These are phyloP conservation scores for Bostrychus sinensis DNA, from an alignment of 2,113 vertebrate genomes.

Conservation along the genomic window DNA sequence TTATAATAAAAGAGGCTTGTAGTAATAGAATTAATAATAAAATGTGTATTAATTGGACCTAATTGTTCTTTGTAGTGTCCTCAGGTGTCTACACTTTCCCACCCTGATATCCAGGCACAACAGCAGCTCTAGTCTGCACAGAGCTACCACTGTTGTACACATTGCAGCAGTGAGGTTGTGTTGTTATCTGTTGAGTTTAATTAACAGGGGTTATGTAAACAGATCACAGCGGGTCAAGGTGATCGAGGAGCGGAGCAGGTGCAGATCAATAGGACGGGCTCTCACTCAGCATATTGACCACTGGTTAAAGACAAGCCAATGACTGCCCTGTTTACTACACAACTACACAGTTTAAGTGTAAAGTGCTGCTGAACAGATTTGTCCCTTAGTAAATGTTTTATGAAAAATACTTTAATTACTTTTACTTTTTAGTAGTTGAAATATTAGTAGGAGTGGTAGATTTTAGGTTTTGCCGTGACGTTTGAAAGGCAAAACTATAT, in stretches of 20 bases:
- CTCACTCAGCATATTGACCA: conserved; percentile 56
- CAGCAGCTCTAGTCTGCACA: not conserved
- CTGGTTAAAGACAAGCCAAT: conserved; percentile 61
- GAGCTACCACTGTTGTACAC: not conserved
- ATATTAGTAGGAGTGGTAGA: not conserved
- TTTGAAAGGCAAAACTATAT: too few species aligned
- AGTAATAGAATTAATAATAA: too few species aligned
- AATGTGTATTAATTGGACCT: too few species aligned
- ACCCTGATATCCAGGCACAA: conserved; percentile 4
- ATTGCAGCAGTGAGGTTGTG: not conserved
- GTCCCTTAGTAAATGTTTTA: not conserved
- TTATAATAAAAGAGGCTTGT: too few species aligned
- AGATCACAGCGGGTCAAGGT: conserved; percentile 62
- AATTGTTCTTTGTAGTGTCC: not conserved
- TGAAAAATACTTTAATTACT: not conserved
- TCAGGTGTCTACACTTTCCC: not conserved
- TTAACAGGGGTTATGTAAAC: conserved; percentile 51
- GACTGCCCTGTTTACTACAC: conserved; percentile 55
- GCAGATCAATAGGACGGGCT: conserved; percentile 58
- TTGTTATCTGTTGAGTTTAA: conserved; percentile 56
- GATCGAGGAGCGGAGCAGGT: conserved; percentile 60
- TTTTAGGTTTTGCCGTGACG: too few species aligned
- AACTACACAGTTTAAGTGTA: conserved; percentile 21
- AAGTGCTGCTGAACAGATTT: not conserved
- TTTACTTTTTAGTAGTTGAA: not conserved